A percentile compares a stretch with the other conserved stretches of the same genome.
Conservation (phyloP, 2,888 invertebrate genomes). For the Drosophila basisetae region DNA sequence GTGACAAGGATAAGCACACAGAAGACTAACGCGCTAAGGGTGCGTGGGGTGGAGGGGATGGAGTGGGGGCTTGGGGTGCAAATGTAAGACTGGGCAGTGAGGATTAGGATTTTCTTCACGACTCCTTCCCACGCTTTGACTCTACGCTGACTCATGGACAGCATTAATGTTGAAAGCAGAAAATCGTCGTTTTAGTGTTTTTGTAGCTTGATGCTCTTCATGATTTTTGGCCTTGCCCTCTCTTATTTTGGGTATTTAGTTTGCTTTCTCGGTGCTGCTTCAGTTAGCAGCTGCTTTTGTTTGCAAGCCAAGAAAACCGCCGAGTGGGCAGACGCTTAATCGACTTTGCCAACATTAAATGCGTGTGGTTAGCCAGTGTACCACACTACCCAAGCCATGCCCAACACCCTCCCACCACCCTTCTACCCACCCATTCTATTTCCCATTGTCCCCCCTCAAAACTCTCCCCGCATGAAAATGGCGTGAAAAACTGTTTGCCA, state of each 20-base stretch:
- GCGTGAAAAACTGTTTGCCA: conserved; percentile 70
- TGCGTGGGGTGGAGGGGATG: background rate
- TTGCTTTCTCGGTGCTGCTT: background rate
- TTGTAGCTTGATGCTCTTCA: conserved; percentile 28
- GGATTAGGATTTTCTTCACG: conserved; percentile 4
- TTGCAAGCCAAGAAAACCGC: conserved; percentile 36
- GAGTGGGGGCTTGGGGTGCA: background rate
- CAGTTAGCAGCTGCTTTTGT: conserved; percentile 54
- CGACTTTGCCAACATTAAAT: conserved; percentile 79
- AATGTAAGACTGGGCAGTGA: conserved; percentile 3
- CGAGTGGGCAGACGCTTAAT: conserved; percentile 55
- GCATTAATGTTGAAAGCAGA: conserved; percentile 35
- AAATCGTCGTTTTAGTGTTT: conserved; percentile 24
- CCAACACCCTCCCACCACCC: background rate
- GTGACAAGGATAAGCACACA: conserved; percentile 26
- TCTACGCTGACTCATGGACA: conserved; percentile 65
- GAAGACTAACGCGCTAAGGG: background rate
- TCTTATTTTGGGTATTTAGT: conserved; percentile 13
- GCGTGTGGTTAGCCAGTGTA: conserved; percentile 68
- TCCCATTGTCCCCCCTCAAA: conserved; percentile 4
- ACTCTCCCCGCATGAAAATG: conserved; percentile 62
- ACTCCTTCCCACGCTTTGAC: background rate
- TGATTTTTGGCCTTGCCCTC: conserved; percentile 25
- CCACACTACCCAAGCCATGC: conserved; percentile 8
- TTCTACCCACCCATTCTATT: background rate